Evolutionary conservation across 2,888 invertebrate species (phyloP).

Genomic region (Agrochola macilenta): DNA sequence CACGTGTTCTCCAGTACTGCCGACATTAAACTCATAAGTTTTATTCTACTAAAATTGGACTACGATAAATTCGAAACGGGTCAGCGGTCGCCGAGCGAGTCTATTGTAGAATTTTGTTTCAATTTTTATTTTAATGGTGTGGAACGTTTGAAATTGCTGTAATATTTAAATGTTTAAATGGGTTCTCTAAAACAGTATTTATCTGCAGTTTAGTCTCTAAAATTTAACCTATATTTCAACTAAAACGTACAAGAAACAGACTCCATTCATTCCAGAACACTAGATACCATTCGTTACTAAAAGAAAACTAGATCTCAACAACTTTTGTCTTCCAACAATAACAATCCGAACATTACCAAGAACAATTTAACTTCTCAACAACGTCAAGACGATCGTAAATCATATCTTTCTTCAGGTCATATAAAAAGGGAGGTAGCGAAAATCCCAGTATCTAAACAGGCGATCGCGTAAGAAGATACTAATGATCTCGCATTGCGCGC

Average conservation of each 20-base stretch:
- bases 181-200: slow-evolving; percentile 8
- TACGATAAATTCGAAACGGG: slow-evolving; percentile 58
- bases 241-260: slow-evolving; percentile 11
- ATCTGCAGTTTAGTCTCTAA: background rate
- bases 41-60: slow-evolving; percentile 60
- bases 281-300: slow-evolving; percentile 18
- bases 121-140: slow-evolving; percentile 54
- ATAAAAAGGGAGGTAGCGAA: slow-evolving; percentile 54
- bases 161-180: slow-evolving; percentile 25
- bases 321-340: slow-evolving; percentile 48
- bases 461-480: slow-evolving; percentile 63
- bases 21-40: slow-evolving; percentile 62
- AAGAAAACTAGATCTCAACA: slow-evolving; percentile 33
- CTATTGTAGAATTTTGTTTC: slow-evolving; percentile 56
- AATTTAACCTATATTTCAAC: slow-evolving; percentile 18
- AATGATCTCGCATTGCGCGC: slow-evolving; percentile 62
- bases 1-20: slow-evolving; percentile 56
- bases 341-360: slow-evolving; percentile 43
- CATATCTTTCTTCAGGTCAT: slow-evolving; percentile 55
- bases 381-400: slow-evolving; percentile 56
- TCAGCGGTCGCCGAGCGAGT: slow-evolving; percentile 45
- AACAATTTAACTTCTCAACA: slow-evolving; percentile 60
- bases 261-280: slow-evolving; percentile 9
- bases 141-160: slow-evolving; percentile 35
- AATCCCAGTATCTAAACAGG: slow-evolving; percentile 56